Conservation (phyloP, 2,888 invertebrate species). For the Tetramorium bicarinatum region DNA sequence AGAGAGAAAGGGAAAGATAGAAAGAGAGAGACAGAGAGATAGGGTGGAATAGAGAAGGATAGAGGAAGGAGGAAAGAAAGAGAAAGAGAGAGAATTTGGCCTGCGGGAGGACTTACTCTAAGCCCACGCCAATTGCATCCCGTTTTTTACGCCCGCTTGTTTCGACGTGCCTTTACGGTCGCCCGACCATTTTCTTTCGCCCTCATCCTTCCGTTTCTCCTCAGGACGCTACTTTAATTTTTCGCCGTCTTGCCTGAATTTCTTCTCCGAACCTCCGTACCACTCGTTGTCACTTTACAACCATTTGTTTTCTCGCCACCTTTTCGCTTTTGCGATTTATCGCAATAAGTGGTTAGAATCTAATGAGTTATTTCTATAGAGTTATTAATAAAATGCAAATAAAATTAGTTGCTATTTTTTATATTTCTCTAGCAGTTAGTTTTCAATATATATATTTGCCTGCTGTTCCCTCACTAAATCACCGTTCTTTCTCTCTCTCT, state of each 20-base stretch:
- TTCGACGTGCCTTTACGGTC: constrained; percentile 77
- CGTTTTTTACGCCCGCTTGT: constrained; percentile 80
- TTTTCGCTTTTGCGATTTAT: constrained; percentile 38
- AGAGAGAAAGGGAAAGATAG: neutral
- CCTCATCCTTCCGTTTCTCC: constrained; percentile 51
- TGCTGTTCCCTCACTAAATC: no score
- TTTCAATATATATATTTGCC: neutral
- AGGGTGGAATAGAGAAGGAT: constrained; percentile 17
- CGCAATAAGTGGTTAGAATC: neutral
- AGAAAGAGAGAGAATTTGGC: constrained; percentile 65
- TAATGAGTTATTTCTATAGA: constrained; percentile 27
- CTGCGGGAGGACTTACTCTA: constrained; percentile 78
- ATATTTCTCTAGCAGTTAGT: neutral
- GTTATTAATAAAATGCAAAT: constrained; percentile 15
- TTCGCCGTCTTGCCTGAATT: constrained; percentile 65
- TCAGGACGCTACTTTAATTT: constrained; percentile 68
- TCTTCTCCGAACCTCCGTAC: constrained; percentile 59
- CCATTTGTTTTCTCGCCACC: constrained; percentile 42
- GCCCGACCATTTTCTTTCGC: constrained; percentile 64
- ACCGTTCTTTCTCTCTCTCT: no score
- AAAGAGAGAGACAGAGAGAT: neutral
- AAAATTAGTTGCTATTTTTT: constrained; percentile 14
- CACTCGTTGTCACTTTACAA: constrained; percentile 35
- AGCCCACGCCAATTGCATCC: constrained; percentile 82
- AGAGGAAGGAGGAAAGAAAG: neutral